phyloP scores from a whole-genome alignment of 2,113 vertebrate species.

The Bos indicus region DNA sequence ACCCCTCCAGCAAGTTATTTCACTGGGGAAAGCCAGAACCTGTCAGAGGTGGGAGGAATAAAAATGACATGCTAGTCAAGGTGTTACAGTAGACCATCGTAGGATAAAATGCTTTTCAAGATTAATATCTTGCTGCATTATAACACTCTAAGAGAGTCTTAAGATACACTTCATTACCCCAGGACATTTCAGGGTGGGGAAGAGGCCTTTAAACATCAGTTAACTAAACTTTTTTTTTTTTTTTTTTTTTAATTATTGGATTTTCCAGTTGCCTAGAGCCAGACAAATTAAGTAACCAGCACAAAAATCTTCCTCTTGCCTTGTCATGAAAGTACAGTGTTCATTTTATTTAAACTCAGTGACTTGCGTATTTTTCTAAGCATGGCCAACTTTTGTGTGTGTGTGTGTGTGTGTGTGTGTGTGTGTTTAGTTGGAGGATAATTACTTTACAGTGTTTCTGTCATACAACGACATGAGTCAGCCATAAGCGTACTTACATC shows the following conservation, averaged over 20 bases:
- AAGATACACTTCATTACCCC: not conserved
- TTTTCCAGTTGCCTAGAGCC: not conserved
- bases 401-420: not conserved
- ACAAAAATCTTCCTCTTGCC: conserved; percentile 7
- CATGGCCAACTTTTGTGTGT: not conserved
- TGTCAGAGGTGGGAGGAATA: not conserved
- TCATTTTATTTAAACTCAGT: conserved; percentile 43
- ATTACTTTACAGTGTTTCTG: not conserved
- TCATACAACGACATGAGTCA: not conserved
- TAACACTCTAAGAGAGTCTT: not conserved
- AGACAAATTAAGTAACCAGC: not conserved
- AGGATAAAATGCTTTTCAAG: not conserved
- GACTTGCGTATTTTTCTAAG: conserved; percentile 1
- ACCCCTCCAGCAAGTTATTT: not conserved
- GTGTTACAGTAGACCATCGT: not conserved
- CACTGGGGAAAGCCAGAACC: not conserved
- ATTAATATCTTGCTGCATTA: not conserved
- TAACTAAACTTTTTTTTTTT: not conserved
- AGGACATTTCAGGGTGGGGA: not conserved
- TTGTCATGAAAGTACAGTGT: not conserved
- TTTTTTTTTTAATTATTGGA: not conserved
- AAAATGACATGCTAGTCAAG: not conserved
- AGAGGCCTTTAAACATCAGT: not conserved
- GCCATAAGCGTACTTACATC: not conserved
- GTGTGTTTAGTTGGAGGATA: not conserved